Conservation (phyloP, 2,113 vertebrate genomes). For the Telmatochromis sp. region DNA sequence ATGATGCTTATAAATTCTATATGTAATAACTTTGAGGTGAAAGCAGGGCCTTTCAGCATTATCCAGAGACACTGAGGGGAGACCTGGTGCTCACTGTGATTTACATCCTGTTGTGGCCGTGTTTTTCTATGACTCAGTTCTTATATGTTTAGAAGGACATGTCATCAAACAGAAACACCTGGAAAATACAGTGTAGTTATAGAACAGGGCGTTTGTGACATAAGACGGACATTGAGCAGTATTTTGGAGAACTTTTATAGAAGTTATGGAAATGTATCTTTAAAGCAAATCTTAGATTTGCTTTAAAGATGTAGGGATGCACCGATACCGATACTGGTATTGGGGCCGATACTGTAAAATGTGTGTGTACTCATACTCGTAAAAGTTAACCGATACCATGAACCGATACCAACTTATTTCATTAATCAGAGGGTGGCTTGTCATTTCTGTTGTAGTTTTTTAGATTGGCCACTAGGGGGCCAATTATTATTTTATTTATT, state of each 20-base stretch:
- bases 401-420: too few species aligned
- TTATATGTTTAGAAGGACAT: neutral
- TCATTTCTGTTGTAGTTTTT: too few species aligned
- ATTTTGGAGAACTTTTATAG: neutral
- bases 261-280: neutral
- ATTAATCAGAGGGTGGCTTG: too few species aligned
- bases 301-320: too few species aligned
- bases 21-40: neutral
- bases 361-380: too few species aligned
- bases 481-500: too few species aligned
- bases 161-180: neutral
- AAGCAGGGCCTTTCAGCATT: neutral
- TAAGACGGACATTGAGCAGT: neutral
- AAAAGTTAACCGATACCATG: too few species aligned
- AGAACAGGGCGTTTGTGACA: neutral
- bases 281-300: neutral
- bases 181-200: neutral
- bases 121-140: neutral
- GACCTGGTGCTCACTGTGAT: neutral
- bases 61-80: neutral
- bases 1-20: neutral
- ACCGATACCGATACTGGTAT: too few species aligned
- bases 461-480: too few species aligned
- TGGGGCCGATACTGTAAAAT: too few species aligned
- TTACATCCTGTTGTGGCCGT: neutral